Base-by-base conservation (phyloP, 2,888 invertebrate species). In the Smittia sp. region DNA sequence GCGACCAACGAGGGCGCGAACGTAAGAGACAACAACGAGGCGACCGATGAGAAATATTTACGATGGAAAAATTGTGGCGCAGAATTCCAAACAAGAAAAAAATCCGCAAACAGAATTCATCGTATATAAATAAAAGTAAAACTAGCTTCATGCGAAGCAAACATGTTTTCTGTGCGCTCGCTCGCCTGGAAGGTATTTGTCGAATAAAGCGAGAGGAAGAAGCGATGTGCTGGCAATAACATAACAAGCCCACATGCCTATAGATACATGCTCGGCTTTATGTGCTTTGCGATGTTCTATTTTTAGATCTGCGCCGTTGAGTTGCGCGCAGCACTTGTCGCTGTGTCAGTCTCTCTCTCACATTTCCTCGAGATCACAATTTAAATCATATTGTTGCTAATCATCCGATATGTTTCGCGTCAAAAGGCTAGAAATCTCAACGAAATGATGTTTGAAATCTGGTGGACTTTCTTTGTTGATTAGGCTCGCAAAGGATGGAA, bases 301-400 rank as follows among this genome's bases (percentile, higher is more conserved):
- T 54, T 54, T 54, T 69, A 69, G 69, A 69, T 52, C 27, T 69
- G 69, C 69, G 69, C 69, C 54, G 69, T 69, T 54, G 13, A 54
- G 69, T 69, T 69, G 69, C 69, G 69, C 69, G 54, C 69, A 41
- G 3, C 20, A 18, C 22, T 58, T 22, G 58, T 58, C 46, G 6
- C 46, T 15, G 46, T 32, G 32, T 32, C 32, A 32, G 32, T 32
- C 32, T 66, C 38, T 66, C 39, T 66, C 46, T 46, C 24, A 22
- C 24, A n/a, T 67, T 41, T 68, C 68, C 25, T 18, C 20, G 38
- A 66, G 11, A 62, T 62, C 62, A 18, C 1, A 20, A 4, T 62
- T 4, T 62, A 13, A 7, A 13, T 62, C 22, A 11, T 62, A n/a
- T 39, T 27, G 24, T 24, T 68, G 20, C 38, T 22, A n/a, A 15